These are phyloP conservation scores for Brachyalestes nurse DNA, from an alignment of 2,797 vertebrate genomes.

Conservation along the genomic window DNA sequence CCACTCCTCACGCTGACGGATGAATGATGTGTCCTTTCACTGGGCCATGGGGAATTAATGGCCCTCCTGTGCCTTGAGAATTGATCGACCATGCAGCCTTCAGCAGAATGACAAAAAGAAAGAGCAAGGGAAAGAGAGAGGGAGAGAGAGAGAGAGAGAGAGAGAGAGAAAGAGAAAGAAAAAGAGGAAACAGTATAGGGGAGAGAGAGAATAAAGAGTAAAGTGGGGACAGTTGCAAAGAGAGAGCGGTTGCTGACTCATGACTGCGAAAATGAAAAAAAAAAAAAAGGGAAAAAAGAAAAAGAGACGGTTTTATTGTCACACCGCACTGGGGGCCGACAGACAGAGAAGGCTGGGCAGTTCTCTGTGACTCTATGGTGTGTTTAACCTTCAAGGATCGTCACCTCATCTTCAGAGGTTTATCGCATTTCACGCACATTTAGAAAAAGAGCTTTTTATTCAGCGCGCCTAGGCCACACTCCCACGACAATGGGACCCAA, in stretches of 20 bases:
- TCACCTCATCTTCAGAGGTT: conserved; percentile 43
- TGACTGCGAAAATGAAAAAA: conserved; percentile 16
- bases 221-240: conserved; percentile 54
- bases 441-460: conserved; percentile 44
- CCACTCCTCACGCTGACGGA: conserved; percentile 43
- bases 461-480: conserved; percentile 41
- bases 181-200: conserved; percentile 57
- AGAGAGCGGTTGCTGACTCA: conserved; percentile 54
- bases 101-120: conserved; percentile 65
- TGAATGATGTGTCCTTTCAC: conserved; percentile 54
- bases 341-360: conserved; percentile 25
- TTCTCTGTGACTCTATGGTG: conserved; percentile 22
- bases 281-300: conserved; percentile 40
- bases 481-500: conserved; percentile 50
- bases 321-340: conserved; percentile 52
- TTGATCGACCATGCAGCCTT: conserved; percentile 55
- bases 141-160: conserved; percentile 44
- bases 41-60: conserved; percentile 48
- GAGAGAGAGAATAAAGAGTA: conserved; percentile 57
- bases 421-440: conserved; percentile 46
- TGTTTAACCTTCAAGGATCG: conserved; percentile 55
- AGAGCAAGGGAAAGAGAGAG: conserved; percentile 53
- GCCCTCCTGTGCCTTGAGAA: conserved; percentile 58
- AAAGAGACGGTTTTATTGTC: conserved; percentile 65
- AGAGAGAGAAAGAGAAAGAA: conserved; percentile 55